Percentiles rank a stretch among this genome's conserved stretches.
These are phyloP conservation scores for Leptinotarsa lineolata DNA, from an alignment of 1,140 invertebrate species.

Conservation along the genomic window DNA sequence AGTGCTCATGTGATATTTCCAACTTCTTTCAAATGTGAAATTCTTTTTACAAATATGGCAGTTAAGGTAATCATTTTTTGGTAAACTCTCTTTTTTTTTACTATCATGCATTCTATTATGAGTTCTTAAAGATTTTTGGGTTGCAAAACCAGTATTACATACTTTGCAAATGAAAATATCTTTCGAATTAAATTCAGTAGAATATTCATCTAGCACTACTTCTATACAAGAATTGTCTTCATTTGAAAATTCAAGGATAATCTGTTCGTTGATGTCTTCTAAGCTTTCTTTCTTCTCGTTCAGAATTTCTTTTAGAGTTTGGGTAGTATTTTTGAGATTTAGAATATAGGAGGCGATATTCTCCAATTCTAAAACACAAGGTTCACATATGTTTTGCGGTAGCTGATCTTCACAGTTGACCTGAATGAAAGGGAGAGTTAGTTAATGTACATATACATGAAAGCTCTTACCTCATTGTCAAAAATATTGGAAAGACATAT, in stretches of 20 bases:
- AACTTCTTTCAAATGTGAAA: neutral
- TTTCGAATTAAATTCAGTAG: neutral
- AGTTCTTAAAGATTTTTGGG: neutral
- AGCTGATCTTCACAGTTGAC: neutral
- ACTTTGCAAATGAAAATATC: constrained; percentile 1
- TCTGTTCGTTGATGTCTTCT: no score
- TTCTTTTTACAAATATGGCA: constrained; percentile 4
- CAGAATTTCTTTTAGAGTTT: neutral
- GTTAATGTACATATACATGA: neutral
- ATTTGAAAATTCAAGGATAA: no score
- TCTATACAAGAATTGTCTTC: no score
- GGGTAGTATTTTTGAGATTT: neutral
- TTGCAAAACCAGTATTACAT: neutral
- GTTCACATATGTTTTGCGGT: neutral
- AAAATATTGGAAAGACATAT: neutral
- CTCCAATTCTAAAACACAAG: neutral
- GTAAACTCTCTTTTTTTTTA: neutral
- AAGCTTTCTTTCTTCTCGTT: neutral
- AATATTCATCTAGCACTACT: no score
- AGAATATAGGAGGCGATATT: neutral
- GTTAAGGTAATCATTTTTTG: neutral
- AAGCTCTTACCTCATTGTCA: neutral
- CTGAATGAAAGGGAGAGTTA: no score
- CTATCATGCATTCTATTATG: neutral
- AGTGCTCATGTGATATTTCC: constrained; percentile 12